Percentiles rank a stretch among this genome's conserved stretches.
These are phyloP conservation scores for Anthopleura sola DNA, from an alignment of 64 coral and sea anemone species.

Conservation along the genomic window DNA sequence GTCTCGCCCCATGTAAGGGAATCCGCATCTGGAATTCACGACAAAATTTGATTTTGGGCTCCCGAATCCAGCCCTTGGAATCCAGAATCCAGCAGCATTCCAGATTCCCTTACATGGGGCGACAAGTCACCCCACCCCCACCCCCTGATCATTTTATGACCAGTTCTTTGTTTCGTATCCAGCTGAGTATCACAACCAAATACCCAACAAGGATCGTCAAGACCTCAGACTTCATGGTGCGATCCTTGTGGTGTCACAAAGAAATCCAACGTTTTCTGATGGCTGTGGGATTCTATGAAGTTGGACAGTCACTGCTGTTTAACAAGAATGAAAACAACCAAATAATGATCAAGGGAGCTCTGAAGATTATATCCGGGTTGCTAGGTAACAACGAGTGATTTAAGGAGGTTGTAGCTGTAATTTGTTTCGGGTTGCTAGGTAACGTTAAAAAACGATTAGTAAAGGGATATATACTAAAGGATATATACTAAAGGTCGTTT, in stretches of 20 bases:
- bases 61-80: too few species aligned
- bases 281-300: conserved; percentile 72
- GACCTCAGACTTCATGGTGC: conserved; percentile 61
- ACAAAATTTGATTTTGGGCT: too few species aligned
- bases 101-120: too few species aligned
- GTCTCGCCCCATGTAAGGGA: too few species aligned
- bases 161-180: not conserved
- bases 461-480: not conserved
- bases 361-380: conserved; percentile 42
- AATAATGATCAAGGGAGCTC: conserved; percentile 37
- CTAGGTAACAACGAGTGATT: conserved; percentile 30
- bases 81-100: too few species aligned
- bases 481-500: not conserved
- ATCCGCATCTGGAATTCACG: too few species aligned
- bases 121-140: too few species aligned
- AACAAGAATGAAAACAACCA: conserved; percentile 66
- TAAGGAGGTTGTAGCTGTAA: not conserved
- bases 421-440: not conserved
- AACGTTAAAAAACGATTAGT: not conserved
- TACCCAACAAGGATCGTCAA: conserved; percentile 80
- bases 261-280: conserved; percentile 49
- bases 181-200: conserved; percentile 65
- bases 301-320: conserved; percentile 77
- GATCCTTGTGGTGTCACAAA: conserved; percentile 55
- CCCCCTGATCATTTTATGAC: not conserved